Evolutionary conservation across 1,140 invertebrate species (phyloP).

Genomic region (Pseudachorutes palmiensis): DNA sequence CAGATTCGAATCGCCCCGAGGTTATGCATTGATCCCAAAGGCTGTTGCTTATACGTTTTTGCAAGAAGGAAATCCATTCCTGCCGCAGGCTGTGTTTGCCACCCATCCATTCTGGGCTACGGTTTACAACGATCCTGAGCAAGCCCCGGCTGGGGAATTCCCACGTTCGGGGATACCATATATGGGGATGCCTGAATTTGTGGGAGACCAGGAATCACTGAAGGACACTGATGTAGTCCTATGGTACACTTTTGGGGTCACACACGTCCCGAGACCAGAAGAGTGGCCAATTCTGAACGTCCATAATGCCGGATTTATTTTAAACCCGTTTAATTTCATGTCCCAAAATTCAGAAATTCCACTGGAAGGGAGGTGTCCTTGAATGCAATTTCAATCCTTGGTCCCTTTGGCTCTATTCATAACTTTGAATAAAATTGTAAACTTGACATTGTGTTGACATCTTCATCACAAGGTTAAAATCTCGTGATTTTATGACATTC

Average conservation of each 20-base stretch:
- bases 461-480: too few species aligned
- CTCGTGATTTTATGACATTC: too few species aligned
- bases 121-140: neutral
- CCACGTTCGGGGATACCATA: neutral
- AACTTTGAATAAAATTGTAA: too few species aligned
- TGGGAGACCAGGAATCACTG: neutral
- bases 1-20: too few species aligned
- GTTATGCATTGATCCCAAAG: neutral
- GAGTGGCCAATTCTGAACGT: constrained; percentile 7
- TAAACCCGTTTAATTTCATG: constrained; percentile 9
- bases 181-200: neutral
- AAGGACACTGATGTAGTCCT: constrained; percentile 2
- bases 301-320: neutral
- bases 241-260: constrained; percentile 15
- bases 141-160: neutral
- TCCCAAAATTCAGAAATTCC: constrained; percentile 10
- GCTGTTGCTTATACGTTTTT: neutral
- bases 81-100: neutral
- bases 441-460: too few species aligned
- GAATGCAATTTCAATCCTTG: too few species aligned
- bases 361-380: neutral
- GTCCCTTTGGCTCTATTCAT: too few species aligned
- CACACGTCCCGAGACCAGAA: constrained; percentile 4
- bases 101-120: constrained; percentile 11
- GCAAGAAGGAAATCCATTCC: too few species aligned